These are phyloP conservation scores for Pachyseris speciosa DNA, from an alignment of 64 coral and sea anemone genomes.

Conservation along the genomic window DNA sequence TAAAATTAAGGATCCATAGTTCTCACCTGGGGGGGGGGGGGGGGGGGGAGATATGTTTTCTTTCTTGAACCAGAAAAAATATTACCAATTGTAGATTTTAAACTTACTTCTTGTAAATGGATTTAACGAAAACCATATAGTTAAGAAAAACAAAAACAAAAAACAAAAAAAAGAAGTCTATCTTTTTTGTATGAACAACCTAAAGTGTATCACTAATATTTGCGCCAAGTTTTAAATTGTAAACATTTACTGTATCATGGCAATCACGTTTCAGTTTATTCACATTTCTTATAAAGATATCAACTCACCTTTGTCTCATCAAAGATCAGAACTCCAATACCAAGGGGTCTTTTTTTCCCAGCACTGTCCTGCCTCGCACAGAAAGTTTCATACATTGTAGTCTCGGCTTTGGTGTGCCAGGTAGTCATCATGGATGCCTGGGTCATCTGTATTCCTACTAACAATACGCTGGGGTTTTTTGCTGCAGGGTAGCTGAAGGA, in stretches of 20 bases:
- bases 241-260: constrained; percentile 19
- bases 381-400: background rate
- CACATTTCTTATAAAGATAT: background rate
- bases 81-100: too few relatives aligned
- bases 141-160: too few relatives aligned
- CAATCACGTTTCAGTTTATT: constrained; percentile 3
- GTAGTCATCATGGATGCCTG: background rate
- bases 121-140: too few relatives aligned
- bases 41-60: too few relatives aligned
- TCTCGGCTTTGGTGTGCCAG: background rate
- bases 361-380: background rate
- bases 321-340: background rate
- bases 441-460: background rate
- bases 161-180: too few relatives aligned
- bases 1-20: too few relatives aligned
- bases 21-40: too few relatives aligned
- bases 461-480: background rate
- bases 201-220: too few relatives aligned
- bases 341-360: background rate
- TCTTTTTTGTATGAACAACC: too few relatives aligned
- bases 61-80: too few relatives aligned
- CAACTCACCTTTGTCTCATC: background rate
- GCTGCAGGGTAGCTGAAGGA: constrained; percentile 15
- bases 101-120: too few relatives aligned
- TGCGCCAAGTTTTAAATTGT: background rate